Evolutionary conservation across 2,888 invertebrate genomes (phyloP), one percentile per base, ranked within the genome.

Genomic region (Polydrusus tereticollis): DNA sequence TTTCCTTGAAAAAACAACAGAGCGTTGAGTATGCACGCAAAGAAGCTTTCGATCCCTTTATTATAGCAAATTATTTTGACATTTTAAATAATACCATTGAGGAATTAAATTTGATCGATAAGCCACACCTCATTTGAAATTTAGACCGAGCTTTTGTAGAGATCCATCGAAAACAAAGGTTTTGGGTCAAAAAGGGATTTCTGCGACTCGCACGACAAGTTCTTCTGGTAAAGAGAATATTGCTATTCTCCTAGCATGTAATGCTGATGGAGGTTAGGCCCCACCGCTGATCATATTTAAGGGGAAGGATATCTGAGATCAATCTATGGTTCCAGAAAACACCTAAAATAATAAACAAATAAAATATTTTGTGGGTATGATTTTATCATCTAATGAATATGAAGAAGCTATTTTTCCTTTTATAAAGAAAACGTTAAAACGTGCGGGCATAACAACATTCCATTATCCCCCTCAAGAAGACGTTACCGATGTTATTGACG

Each of bases 21-120:
- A 18, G 29, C 16, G 70, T 70, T 5, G 57, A 70, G 57, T 33
- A 21, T 36, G 63, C 70, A 14, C 16, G 70, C 33, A 70, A 70
- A 36, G 43, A 67, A 41, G 18, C 21, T 29, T 14, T 36, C 23
- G 52, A 70, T 57, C 66, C 58, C n/a, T 71, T 71, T 58, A 41
- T 33, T 8, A 66, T 70, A 43, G n/a, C 38, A 26, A 36, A 16
- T n/a, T 70, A 71, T 45, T 67, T 71, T 21, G 38, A 67, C 18
- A 26, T 67, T 41, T 38, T 67, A 12, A 36, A 67, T 21, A 43
- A 50, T 23, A 60, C 41, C 21, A 36, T 69, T n/a, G 47, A 47
- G 21, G 36, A 63, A 4, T 26, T 64, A 10, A 12, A 2, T 8
- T 12, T 18, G 16, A 10, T 7, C 10, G 29, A 23, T 29, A 55